phyloP scores from a whole-genome alignment of 2,888 invertebrate genomes.

The Oscheius onirici region DNA sequence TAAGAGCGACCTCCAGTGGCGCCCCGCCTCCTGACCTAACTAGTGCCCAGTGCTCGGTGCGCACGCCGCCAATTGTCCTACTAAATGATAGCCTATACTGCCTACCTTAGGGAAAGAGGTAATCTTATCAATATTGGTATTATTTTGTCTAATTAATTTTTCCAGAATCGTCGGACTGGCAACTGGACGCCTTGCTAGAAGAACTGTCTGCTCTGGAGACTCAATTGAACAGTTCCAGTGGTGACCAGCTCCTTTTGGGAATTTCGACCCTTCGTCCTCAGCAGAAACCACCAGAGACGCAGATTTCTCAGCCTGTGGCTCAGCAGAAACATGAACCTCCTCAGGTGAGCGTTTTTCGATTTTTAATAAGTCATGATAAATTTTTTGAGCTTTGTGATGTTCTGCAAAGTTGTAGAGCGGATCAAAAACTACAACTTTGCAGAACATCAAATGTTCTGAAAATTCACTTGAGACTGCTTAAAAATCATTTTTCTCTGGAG shows the following conservation, averaged over 20 bases:
- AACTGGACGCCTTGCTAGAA: slow-evolving; percentile 93
- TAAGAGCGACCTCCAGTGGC: not conserved
- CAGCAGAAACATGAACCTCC: not conserved
- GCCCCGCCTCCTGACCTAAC: slow-evolving; percentile 25
- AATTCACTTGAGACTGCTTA: too few species aligned
- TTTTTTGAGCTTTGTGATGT: too few species aligned
- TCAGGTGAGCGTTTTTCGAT: not conserved
- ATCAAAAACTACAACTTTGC: too few species aligned
- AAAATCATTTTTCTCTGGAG: too few species aligned
- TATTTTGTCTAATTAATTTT: not conserved
- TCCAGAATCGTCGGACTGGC: slow-evolving; percentile 90
- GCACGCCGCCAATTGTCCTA: not conserved
- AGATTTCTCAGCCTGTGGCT: not conserved
- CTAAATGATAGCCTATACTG: slow-evolving; percentile 23
- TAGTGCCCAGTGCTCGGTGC: slow-evolving; percentile 18
- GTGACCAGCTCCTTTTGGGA: slow-evolving; percentile 81
- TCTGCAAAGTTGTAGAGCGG: too few species aligned
- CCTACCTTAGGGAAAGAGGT: slow-evolving; percentile 41
- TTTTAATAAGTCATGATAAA: too few species aligned
- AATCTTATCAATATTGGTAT: not conserved
- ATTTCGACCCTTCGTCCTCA: slow-evolving; percentile 72
- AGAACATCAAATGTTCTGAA: too few species aligned
- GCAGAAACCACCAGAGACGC: not conserved
- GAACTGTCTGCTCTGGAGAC: slow-evolving; percentile 91
- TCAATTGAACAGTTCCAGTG: slow-evolving; percentile 66